Evolutionary conservation across 2,888 invertebrate species (phyloP).

Genomic region (Poecilobothrus nobilitatus): DNA sequence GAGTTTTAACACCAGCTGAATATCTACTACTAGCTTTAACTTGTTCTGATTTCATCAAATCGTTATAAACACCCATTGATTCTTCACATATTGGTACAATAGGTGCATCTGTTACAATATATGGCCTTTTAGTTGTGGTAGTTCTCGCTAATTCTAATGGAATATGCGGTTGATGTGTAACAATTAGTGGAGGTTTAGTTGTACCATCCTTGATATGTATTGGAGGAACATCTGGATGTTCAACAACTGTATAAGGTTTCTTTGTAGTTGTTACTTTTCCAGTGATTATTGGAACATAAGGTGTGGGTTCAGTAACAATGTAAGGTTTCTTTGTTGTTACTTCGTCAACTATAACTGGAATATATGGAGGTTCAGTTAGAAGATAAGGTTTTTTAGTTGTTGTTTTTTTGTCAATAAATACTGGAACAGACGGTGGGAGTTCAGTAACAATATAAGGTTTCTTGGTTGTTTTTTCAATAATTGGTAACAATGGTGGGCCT

Average conservation of each 20-base stretch:
- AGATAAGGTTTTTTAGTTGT: background rate
- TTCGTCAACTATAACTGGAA: background rate
- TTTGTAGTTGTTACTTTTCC: conserved; percentile 12
- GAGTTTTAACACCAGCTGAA: conserved; percentile 31
- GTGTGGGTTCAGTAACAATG: conserved; percentile 15
- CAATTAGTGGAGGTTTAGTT: background rate
- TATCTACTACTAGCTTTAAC: conserved; percentile 44
- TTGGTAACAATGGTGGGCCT: too few species aligned
- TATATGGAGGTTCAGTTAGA: background rate
- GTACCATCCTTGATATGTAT: background rate
- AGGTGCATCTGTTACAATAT: conserved; percentile 18
- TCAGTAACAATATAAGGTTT: too few species aligned
- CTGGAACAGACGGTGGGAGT: background rate
- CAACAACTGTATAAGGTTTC: conserved; percentile 12
- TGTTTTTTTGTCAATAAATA: background rate
- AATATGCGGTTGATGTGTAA: background rate
- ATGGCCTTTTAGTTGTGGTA: conserved; percentile 14
- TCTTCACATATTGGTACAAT: conserved; percentile 53
- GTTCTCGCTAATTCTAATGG: conserved; percentile 12
- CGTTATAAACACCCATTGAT: conserved; percentile 61
- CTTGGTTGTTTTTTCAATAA: too few species aligned
- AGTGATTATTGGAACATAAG: conserved; percentile 7
- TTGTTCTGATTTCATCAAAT: conserved; percentile 53
- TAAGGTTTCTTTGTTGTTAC: conserved; percentile 10
- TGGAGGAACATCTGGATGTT: background rate